A percentile compares a stretch with the other conserved stretches of the same genome.
Evolutionary conservation across 2,888 invertebrate genomes (phyloP).

Genomic region (Yponomeuta sedellus): DNA sequence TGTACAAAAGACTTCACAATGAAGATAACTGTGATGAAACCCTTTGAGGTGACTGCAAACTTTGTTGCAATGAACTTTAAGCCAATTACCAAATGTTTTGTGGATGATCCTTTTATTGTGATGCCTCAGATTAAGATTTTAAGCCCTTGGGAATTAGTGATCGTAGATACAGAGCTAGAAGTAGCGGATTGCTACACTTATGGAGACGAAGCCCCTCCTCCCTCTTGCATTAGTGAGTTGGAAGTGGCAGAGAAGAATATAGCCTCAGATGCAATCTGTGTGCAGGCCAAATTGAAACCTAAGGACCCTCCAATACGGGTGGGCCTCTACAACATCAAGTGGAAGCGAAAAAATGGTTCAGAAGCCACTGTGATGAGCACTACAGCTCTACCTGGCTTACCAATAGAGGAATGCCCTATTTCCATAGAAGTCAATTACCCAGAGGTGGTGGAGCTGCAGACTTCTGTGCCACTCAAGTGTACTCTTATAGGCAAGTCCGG

Average conservation of each 20-base stretch:
- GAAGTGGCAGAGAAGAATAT: constrained; percentile 58
- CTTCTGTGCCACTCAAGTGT: constrained; percentile 83
- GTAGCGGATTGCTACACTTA: constrained; percentile 69
- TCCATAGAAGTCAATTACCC: constrained; percentile 79
- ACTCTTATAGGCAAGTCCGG: constrained; percentile 83
- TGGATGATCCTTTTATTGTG: constrained; percentile 80
- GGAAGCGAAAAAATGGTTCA: constrained; percentile 49
- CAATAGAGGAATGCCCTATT: constrained; percentile 78
- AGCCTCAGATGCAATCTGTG: constrained; percentile 62
- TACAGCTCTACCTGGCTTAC: constrained; percentile 72
- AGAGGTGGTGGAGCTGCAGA: constrained; percentile 84
- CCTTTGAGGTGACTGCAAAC: constrained; percentile 81
- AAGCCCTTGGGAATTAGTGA: constrained; percentile 82
- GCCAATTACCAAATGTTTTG: constrained; percentile 79
- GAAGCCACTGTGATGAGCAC: constrained; percentile 66
- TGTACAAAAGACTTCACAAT: constrained; percentile 78
- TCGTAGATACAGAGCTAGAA: constrained; percentile 80
- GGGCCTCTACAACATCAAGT: constrained; percentile 66
- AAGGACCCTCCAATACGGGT: constrained; percentile 60
- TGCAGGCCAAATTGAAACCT: constrained; percentile 59
- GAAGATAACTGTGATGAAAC: constrained; percentile 79
- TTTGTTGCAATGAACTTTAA: constrained; percentile 81
- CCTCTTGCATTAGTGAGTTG: constrained; percentile 54
- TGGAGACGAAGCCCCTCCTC: constrained; percentile 46
- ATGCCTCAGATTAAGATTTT: constrained; percentile 82